These are phyloP conservation scores for Drosophila seguyi DNA, from an alignment of 1,140 invertebrate genomes.

Conservation along the genomic window DNA sequence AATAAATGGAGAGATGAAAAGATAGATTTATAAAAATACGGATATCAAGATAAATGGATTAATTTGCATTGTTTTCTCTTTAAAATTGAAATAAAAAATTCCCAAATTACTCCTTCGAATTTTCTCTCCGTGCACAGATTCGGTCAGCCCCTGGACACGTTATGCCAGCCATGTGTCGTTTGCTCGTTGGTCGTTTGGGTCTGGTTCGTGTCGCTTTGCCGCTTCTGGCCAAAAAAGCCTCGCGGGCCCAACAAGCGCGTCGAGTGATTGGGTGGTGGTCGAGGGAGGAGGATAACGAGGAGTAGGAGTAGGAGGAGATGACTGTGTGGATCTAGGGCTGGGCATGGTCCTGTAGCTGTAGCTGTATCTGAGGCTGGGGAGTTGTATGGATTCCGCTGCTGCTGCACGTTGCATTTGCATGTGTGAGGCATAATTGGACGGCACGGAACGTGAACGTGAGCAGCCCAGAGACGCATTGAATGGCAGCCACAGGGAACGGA, in stretches of 20 bases:
- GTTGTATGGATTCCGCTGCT: constrained; percentile 15
- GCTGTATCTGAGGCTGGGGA: neutral
- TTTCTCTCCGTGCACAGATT: constrained; percentile 1
- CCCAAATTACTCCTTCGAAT: neutral
- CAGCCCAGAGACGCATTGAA: constrained; percentile 24
- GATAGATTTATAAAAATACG: no score
- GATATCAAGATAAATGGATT: no score
- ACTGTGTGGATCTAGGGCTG: neutral
- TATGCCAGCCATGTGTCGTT: constrained; percentile 54
- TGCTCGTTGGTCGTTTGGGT: constrained; percentile 48
- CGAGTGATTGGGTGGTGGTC: constrained; percentile 59
- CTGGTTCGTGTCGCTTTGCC: constrained; percentile 67
- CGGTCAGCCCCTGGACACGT: constrained; percentile 15
- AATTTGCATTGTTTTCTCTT: no score
- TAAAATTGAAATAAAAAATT: neutral
- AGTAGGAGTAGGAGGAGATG: neutral
- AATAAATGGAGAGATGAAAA: neutral
- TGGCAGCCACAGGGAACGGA: constrained; percentile 16
- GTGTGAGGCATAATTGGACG: constrained; percentile 80
- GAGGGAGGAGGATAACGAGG: neutral
- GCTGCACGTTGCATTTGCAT: constrained; percentile 78
- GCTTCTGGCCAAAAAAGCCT: constrained; percentile 65
- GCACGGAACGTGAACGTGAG: constrained; percentile 41
- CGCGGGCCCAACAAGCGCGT: constrained; percentile 76
- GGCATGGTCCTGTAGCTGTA: neutral